These are phyloP conservation scores for Caradrina kadenii DNA, from an alignment of 2,888 invertebrate species.

Conservation along the genomic window DNA sequence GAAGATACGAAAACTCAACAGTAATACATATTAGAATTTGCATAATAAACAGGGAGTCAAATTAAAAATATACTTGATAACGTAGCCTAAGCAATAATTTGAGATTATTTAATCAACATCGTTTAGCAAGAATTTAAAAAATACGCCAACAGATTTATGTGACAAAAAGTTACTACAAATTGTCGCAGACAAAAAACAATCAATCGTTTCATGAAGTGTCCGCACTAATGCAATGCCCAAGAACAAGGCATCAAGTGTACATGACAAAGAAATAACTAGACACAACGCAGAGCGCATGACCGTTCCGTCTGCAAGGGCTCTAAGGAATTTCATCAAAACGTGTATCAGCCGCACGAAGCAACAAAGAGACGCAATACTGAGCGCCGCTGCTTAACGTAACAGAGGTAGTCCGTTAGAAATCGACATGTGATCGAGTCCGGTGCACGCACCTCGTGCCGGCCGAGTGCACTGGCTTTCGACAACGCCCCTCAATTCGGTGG, in stretches of 20 bases:
- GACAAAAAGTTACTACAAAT: not conserved
- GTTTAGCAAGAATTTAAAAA: not conserved
- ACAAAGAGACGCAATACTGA: conserved; percentile 10
- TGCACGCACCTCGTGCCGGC: conserved; percentile 57
- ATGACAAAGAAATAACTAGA: conserved; percentile 13
- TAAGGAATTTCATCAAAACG: conserved; percentile 21
- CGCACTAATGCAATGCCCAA: conserved; percentile 15
- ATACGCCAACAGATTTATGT: not conserved
- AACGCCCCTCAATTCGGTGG: conserved; percentile 47
- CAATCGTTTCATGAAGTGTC: conserved; percentile 4
- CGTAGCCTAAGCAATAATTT: not conserved
- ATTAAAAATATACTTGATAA: conserved; percentile 10
- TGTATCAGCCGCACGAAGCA: not conserved
- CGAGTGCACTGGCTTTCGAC: conserved; percentile 46
- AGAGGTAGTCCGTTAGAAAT: conserved; percentile 53
- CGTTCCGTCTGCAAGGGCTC: conserved; percentile 15
- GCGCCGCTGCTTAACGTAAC: conserved; percentile 13
- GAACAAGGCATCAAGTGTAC: not conserved
- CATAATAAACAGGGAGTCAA: conserved; percentile 3
- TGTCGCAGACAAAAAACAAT: not conserved
- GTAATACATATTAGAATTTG: not conserved
- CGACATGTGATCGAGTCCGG: conserved; percentile 42
- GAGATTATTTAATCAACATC: not conserved
- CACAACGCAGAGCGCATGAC: conserved; percentile 27
- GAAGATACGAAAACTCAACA: conserved; percentile 3